A percentile compares a stretch with the other conserved stretches of the same genome.
phyloP scores from a whole-genome alignment of 2,797 vertebrate genomes.

The Coregonus ussuriensis region DNA sequence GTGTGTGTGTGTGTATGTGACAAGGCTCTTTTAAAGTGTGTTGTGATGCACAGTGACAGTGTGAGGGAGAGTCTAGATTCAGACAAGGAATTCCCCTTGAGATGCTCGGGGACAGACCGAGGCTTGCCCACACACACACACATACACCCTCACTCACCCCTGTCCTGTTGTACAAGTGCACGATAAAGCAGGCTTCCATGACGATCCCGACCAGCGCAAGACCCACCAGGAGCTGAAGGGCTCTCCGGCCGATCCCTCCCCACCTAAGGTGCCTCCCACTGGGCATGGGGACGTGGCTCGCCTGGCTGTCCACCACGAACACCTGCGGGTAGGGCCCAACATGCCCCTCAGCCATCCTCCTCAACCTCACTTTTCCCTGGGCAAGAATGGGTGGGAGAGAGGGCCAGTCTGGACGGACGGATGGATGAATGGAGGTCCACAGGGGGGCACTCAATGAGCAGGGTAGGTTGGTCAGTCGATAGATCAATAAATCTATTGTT shows the following conservation, averaged over 20 bases:
- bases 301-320: conserved; percentile 69
- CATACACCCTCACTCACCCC: conserved; percentile 55
- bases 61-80: conserved; percentile 35
- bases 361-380: conserved; percentile 6
- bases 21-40: neutral
- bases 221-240: conserved; percentile 48
- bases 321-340: conserved; percentile 56
- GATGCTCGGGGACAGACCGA: neutral
- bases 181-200: conserved; percentile 64
- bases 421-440: conserved; percentile 25
- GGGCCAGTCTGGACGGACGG: conserved; percentile 1
- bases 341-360: conserved; percentile 56
- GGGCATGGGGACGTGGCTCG: conserved; percentile 24
- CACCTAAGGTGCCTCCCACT: conserved; percentile 22
- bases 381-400: conserved; percentile 9
- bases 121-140: neutral
- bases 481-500: too few species aligned
- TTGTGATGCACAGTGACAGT: conserved; percentile 30
- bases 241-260: conserved; percentile 20
- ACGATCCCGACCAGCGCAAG: conserved; percentile 58
- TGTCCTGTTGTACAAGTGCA: conserved; percentile 51
- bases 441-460: neutral
- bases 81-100: conserved; percentile 45
- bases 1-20: neutral
- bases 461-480: neutral